Percentiles rank a stretch among this genome's conserved stretches.
These are phyloP conservation scores for Drosophila varians DNA, from an alignment of 1,140 invertebrate species.

Conservation along the genomic window DNA sequence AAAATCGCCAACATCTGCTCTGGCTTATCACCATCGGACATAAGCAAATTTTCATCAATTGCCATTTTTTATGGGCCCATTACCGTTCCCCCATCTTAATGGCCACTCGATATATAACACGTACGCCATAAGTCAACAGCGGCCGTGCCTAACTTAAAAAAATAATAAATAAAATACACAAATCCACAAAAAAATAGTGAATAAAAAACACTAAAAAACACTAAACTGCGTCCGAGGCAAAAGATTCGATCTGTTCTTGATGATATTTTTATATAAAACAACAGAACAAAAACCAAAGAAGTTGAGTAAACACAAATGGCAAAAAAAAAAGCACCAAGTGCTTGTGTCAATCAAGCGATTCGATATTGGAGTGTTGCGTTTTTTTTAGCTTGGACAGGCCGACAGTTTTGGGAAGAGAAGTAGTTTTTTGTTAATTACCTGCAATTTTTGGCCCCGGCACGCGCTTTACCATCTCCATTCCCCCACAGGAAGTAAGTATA, in stretches of 20 bases:
- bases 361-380: slow-evolving; percentile 31
- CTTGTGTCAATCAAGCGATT: slow-evolving; percentile 65
- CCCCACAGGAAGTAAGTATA: slow-evolving; percentile 57
- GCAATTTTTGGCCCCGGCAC: slow-evolving; percentile 57
- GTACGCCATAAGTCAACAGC: slow-evolving; percentile 38
- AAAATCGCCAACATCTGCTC: slow-evolving; percentile 23
- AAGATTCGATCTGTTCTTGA: slow-evolving; percentile 48
- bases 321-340: slow-evolving; percentile 56
- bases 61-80: slow-evolving; percentile 38
- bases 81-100: slow-evolving; percentile 42
- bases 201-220: slow-evolving; percentile 18
- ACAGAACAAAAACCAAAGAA: slow-evolving; percentile 39
- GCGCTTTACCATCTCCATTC: slow-evolving; percentile 36
- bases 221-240: slow-evolving; percentile 14
- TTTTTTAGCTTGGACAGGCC: neutral
- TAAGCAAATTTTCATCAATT: slow-evolving; percentile 50
- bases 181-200: neutral
- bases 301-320: slow-evolving; percentile 68
- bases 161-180: slow-evolving; percentile 5
- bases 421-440: slow-evolving; percentile 58
- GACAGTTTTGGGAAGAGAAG: slow-evolving; percentile 14
- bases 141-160: slow-evolving; percentile 49
- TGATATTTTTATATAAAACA: slow-evolving; percentile 46
- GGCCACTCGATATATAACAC: slow-evolving; percentile 53
- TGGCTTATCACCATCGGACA: slow-evolving; percentile 50